Conservation (phyloP, 2,888 invertebrate genomes). For the Ptilodon capucinus region DNA sequence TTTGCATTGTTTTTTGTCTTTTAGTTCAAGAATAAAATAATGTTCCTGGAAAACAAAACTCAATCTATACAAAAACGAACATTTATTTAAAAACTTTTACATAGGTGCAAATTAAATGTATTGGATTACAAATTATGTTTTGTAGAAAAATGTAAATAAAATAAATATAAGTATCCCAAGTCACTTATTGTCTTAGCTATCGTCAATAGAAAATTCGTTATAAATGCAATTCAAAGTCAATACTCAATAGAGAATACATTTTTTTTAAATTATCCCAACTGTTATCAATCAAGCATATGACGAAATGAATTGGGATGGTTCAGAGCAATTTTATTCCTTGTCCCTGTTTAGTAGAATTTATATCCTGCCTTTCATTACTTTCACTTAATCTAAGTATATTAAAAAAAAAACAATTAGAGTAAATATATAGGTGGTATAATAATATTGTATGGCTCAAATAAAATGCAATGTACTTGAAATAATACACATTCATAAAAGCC, state of each 20-base stretch:
- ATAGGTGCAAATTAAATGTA: slow-evolving; percentile 26
- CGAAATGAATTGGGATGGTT: too few species aligned
- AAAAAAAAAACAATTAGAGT: not conserved
- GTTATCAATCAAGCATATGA: too few species aligned
- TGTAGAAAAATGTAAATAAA: not conserved
- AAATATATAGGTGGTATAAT: not conserved
- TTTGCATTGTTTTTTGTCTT: not conserved
- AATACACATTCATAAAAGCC: slow-evolving; percentile 5
- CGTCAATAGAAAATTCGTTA: slow-evolving; percentile 11
- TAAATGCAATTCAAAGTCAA: slow-evolving; percentile 24
- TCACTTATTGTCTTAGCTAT: slow-evolving; percentile 3
- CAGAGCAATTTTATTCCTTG: not conserved
- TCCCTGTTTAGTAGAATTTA: too few species aligned
- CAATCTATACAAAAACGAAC: slow-evolving; percentile 29
- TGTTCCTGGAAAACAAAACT: not conserved
- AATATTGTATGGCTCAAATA: slow-evolving; percentile 3
- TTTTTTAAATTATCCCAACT: not conserved
- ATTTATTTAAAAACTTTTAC: slow-evolving; percentile 40
- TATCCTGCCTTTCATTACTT: not conserved
- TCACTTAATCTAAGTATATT: not conserved
- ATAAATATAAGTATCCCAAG: not conserved
- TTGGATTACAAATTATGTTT: slow-evolving; percentile 6
- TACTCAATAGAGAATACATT: slow-evolving; percentile 2
- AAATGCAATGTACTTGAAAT: slow-evolving; percentile 3
- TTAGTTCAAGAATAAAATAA: not conserved